Conservation (phyloP, 2,797 vertebrate species). For the Tokudaia tokunoshimensis region DNA sequence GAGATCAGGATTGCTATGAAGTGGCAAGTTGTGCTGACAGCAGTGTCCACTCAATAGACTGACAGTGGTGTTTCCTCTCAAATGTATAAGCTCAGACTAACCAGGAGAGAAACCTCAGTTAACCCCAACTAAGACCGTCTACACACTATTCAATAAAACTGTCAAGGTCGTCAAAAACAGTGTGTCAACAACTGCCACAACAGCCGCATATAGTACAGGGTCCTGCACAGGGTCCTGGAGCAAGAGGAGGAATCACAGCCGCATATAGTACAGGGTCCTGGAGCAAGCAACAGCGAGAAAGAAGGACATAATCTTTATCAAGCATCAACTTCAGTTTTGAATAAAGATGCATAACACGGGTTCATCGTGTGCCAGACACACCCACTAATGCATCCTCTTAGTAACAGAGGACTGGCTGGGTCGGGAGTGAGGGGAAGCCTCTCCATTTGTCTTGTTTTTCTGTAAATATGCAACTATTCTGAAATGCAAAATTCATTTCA, state of each 20-base stretch:
- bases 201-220: not conserved
- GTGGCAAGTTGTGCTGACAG: not conserved
- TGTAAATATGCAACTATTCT: not conserved
- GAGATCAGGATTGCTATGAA: not conserved
- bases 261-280: not conserved
- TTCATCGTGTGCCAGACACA: not conserved
- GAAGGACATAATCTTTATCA: not conserved
- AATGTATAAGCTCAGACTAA: not conserved
- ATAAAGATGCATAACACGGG: not conserved
- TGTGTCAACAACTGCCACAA: not conserved
- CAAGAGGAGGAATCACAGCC: not conserved
- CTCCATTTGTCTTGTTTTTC: not conserved
- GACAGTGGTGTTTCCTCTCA: not conserved
- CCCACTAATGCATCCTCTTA: not conserved
- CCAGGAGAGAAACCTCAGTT: not conserved
- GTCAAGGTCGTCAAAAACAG: not conserved
- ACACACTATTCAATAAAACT: not conserved
- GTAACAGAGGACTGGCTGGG: not conserved
- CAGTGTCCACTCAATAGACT: not conserved
- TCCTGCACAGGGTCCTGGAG: not conserved
- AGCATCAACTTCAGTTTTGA: not conserved
- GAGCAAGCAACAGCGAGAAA: not conserved
- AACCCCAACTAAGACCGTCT: not conserved
- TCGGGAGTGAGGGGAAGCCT: not conserved
- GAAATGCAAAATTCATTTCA: not conserved